phyloP scores from a whole-genome alignment of 2,797 vertebrate species.

The Danionella dracula region DNA sequence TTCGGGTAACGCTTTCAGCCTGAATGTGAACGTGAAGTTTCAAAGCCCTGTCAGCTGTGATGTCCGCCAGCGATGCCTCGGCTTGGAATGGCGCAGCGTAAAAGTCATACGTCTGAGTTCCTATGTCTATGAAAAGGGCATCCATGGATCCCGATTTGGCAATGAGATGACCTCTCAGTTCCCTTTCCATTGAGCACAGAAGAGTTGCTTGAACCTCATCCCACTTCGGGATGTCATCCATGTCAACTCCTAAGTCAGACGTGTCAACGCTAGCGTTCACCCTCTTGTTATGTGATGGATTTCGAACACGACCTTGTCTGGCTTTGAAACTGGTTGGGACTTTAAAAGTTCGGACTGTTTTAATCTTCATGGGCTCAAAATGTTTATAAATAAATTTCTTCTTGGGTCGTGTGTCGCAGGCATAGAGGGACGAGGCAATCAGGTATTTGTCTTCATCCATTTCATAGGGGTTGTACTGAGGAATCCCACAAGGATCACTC shows the following conservation, averaged over 20 bases:
- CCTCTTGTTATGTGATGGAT: constrained; percentile 71
- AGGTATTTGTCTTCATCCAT: constrained; percentile 41
- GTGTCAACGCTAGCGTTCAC: constrained; percentile 79
- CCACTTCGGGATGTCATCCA: constrained; percentile 76
- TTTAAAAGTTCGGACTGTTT: constrained; percentile 84
- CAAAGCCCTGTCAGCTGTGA: constrained; percentile 54
- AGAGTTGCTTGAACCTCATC: constrained; percentile 81
- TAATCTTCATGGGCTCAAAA: constrained; percentile 85
- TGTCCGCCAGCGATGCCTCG: constrained; percentile 71
- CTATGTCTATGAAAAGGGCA: constrained; percentile 75
- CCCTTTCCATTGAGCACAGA: constrained; percentile 87
- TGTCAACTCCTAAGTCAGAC: constrained; percentile 74
- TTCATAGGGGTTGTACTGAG: constrained; percentile 17
- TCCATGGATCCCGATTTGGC: constrained; percentile 77
- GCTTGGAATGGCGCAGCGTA: constrained; percentile 75
- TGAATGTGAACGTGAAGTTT: constrained; percentile 85
- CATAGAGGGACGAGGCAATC: constrained; percentile 24
- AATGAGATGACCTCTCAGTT: constrained; percentile 85
- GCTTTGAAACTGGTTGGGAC: constrained; percentile 83
- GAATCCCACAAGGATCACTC: background rate
- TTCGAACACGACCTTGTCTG: constrained; percentile 75
- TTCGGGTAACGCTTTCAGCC: constrained; percentile 81
- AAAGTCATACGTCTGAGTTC: constrained; percentile 90
- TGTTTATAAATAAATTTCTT: constrained; percentile 75
- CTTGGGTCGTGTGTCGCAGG: constrained; percentile 49